Evolutionary conservation across 2,113 vertebrate genomes (phyloP).

Genomic region (Sylvilagus bachmani): DNA sequence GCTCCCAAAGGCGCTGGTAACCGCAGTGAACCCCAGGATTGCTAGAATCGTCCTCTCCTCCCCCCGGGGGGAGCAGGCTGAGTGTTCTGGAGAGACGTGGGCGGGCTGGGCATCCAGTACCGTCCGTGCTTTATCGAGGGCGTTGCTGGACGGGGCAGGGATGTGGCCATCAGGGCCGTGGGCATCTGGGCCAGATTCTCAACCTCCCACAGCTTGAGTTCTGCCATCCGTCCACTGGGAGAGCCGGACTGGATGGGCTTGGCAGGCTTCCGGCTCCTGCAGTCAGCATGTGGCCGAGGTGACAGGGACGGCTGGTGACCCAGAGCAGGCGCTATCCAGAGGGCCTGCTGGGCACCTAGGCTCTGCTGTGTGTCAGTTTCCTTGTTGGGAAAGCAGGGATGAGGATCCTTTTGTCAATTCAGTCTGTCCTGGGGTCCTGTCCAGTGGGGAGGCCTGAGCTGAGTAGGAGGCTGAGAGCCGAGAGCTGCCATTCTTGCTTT

Average conservation of each 20-base stretch:
- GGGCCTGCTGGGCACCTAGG: neutral
- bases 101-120: neutral
- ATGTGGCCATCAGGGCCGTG: neutral
- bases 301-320: neutral
- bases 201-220: neutral
- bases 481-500: neutral
- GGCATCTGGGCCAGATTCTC: constrained; percentile 12
- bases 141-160: neutral
- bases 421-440: neutral
- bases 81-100: constrained; percentile 53
- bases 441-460: neutral
- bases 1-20: neutral
- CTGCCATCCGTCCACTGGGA: neutral
- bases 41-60: neutral
- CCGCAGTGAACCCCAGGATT: neutral
- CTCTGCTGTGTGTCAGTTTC: neutral
- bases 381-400: neutral
- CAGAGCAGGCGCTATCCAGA: neutral
- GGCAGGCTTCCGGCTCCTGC: neutral
- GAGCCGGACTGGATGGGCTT: neutral
- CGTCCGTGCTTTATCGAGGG: constrained; percentile 55
- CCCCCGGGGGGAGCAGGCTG: neutral
- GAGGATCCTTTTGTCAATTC: neutral
- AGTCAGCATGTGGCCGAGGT: neutral
- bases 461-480: neutral